Evolutionary conservation across 2,888 invertebrate species (phyloP).

Genomic region (Torymus tubicola): DNA sequence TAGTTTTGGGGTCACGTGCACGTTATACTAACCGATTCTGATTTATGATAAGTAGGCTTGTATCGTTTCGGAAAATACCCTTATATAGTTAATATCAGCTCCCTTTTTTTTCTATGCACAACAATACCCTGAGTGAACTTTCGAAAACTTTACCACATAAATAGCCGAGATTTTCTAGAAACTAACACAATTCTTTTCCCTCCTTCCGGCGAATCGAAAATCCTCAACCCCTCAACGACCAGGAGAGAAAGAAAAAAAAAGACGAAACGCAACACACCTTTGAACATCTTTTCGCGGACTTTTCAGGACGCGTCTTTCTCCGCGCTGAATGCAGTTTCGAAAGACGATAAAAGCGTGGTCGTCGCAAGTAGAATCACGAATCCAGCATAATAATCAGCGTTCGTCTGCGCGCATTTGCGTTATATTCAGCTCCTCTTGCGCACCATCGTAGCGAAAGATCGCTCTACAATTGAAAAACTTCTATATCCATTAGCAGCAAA

Average conservation of each 20-base stretch:
- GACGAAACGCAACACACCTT: constrained; percentile 13
- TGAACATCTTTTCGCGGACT: neutral
- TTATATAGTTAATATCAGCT: too few species aligned
- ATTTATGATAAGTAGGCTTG: too few species aligned
- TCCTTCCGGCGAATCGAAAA: neutral
- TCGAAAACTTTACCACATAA: too few species aligned
- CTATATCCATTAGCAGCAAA: constrained; percentile 25
- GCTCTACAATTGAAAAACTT: constrained; percentile 50
- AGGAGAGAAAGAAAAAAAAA: neutral
- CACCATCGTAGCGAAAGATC: neutral
- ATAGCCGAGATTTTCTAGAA: too few species aligned
- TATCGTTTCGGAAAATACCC: too few species aligned
- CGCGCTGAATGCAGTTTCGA: constrained; percentile 15
- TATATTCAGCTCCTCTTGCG: too few species aligned
- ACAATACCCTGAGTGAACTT: too few species aligned
- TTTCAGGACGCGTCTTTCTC: neutral
- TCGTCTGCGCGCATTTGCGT: constrained; percentile 7
- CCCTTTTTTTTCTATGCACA: too few species aligned
- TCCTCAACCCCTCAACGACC: neutral
- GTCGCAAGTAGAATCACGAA: constrained; percentile 6
- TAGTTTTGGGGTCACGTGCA: too few species aligned
- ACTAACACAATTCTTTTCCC: too few species aligned
- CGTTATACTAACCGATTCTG: too few species aligned
- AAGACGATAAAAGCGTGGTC: constrained; percentile 30
- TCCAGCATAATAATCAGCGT: constrained; percentile 41